Evolutionary conservation across 2,888 invertebrate species (phyloP).

Genomic region (Ophion costatus): DNA sequence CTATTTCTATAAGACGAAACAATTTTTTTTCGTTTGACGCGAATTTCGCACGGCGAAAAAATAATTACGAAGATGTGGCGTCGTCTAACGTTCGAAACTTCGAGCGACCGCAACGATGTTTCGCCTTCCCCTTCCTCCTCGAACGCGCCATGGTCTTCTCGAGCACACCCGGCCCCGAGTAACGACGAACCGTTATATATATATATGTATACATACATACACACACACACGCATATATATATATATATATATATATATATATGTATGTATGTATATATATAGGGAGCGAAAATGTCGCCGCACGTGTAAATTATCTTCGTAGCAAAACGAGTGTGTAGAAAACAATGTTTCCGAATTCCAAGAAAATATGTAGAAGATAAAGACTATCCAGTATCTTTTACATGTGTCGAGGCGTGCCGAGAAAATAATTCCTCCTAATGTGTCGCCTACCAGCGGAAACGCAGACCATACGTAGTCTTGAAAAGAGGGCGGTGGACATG

Average conservation of each 20-base stretch:
- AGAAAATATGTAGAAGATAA: background rate
- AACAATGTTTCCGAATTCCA: background rate
- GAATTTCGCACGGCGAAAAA: background rate
- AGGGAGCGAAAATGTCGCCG: background rate
- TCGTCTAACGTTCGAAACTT: conserved; percentile 29
- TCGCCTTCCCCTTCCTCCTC: background rate
- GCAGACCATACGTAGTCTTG: background rate
- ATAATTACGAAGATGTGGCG: background rate
- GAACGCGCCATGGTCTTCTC: background rate
- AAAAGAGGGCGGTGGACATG: background rate
- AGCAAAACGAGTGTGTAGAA: background rate
- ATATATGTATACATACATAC: too few relatives aligned
- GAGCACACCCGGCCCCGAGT: background rate
- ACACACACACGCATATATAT: too few relatives aligned
- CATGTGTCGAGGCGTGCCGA: background rate
- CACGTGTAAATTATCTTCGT: background rate
- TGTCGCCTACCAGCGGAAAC: background rate
- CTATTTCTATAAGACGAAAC: background rate
- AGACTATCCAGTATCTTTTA: background rate
- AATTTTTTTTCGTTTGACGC: background rate
- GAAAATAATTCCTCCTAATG: background rate
- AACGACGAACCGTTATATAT: background rate
- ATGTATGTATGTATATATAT: too few relatives aligned
- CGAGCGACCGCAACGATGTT: conserved; percentile 21
- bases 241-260: background rate